A percentile compares a stretch with the other conserved stretches of the same genome.
phyloP scores from a whole-genome alignment of 2,888 invertebrate genomes.

The Parnassius smintheus region DNA sequence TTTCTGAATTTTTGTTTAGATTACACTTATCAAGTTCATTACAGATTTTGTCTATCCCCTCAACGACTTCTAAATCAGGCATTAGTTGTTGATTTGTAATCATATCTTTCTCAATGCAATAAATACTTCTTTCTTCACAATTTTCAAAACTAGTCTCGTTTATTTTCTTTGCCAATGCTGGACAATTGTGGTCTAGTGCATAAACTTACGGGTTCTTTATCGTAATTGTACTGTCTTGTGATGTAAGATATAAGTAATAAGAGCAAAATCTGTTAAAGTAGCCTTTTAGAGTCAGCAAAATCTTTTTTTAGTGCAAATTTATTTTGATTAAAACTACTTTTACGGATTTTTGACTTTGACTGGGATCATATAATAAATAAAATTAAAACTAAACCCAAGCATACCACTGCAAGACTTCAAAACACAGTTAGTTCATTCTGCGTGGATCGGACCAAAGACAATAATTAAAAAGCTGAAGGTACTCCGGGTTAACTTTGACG shows the following conservation, averaged over 20 bases:
- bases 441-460: no score
- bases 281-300: no score
- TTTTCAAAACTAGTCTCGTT: conserved; percentile 55
- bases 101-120: conserved; percentile 33
- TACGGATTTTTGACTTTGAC: no score
- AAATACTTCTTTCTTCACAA: conserved; percentile 42
- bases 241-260: neutral
- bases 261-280: no score
- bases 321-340: no score
- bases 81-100: conserved; percentile 11
- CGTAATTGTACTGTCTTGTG: conserved; percentile 40
- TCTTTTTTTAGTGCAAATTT: no score
- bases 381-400: no score
- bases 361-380: no score
- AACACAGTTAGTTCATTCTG: no score
- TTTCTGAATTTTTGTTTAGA: conserved; percentile 35
- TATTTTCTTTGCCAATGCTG: conserved; percentile 54
- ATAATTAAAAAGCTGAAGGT: no score
- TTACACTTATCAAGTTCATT: conserved; percentile 50
- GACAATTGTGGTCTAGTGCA: conserved; percentile 53
- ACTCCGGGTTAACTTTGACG: no score
- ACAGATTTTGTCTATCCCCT: conserved; percentile 62
- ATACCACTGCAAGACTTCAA: no score
- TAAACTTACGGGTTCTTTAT: conserved; percentile 48
- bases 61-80: conserved; percentile 46